Evolutionary conservation across 2,113 vertebrate genomes (phyloP).

Genomic region (Zosterops pallidus): DNA sequence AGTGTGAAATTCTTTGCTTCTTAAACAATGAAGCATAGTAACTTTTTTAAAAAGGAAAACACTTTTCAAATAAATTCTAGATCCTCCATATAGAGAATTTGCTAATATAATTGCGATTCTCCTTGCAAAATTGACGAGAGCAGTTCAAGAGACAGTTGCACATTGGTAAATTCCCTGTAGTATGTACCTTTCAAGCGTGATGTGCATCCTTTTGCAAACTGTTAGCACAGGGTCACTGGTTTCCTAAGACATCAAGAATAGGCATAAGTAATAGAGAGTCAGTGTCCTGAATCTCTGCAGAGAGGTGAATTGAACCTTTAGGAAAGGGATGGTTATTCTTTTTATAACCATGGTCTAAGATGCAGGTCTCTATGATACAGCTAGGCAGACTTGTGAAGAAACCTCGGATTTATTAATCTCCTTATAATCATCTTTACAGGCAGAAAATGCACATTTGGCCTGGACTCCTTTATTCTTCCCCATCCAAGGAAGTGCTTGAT

Average conservation of each 20-base stretch:
- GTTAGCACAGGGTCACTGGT: background rate
- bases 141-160: background rate
- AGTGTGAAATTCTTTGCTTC: background rate
- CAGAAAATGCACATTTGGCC: background rate
- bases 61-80: background rate
- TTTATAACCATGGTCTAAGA: background rate
- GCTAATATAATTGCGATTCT: background rate
- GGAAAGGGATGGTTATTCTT: background rate
- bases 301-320: background rate
- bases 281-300: background rate
- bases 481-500: background rate
- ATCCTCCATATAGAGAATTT: background rate
- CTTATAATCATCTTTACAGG: background rate
- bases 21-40: background rate
- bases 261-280: background rate
- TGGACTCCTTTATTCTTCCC: background rate
- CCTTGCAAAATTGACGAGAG: background rate
- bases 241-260: background rate
- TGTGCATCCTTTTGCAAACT: background rate
- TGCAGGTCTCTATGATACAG: background rate
- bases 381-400: background rate
- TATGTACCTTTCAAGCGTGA: background rate
- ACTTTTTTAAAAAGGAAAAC: background rate
- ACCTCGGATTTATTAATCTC: background rate
- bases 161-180: background rate